Conservation (phyloP, 2,797 vertebrate species). For the Tapirus indicus region DNA sequence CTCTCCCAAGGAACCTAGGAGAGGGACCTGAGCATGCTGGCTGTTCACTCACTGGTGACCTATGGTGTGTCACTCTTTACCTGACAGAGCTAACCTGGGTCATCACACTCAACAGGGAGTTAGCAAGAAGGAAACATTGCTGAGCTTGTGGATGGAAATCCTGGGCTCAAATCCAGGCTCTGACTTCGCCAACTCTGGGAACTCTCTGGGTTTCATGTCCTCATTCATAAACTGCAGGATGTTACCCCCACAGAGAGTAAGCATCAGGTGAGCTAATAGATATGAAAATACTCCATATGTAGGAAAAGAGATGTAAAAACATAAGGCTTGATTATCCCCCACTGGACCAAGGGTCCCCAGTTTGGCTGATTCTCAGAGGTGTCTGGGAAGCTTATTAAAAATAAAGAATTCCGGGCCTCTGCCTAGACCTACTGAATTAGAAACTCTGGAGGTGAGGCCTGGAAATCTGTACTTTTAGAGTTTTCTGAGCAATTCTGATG, state of each 20-base stretch:
- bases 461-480: background rate
- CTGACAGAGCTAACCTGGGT: background rate
- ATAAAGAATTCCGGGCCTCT: background rate
- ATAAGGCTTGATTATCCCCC: background rate
- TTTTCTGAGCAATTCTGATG: background rate
- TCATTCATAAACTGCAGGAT: background rate
- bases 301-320: constrained; percentile 4
- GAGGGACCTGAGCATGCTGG: background rate
- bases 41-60: background rate
- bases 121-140: background rate
- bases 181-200: background rate
- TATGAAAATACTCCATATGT: background rate
- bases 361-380: background rate
- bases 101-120: background rate
- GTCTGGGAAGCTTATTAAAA: background rate
- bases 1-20: background rate
- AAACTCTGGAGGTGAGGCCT: background rate
- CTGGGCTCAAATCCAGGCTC: background rate
- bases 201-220: background rate
- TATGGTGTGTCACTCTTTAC: background rate
- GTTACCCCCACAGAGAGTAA: background rate
- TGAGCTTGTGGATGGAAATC: background rate
- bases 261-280: background rate
- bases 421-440: background rate
- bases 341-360: background rate